A percentile compares a stretch with the other conserved stretches of the same genome.
Evolutionary conservation across 2,113 vertebrate species (phyloP).

Genomic region (Mobula birostris): DNA sequence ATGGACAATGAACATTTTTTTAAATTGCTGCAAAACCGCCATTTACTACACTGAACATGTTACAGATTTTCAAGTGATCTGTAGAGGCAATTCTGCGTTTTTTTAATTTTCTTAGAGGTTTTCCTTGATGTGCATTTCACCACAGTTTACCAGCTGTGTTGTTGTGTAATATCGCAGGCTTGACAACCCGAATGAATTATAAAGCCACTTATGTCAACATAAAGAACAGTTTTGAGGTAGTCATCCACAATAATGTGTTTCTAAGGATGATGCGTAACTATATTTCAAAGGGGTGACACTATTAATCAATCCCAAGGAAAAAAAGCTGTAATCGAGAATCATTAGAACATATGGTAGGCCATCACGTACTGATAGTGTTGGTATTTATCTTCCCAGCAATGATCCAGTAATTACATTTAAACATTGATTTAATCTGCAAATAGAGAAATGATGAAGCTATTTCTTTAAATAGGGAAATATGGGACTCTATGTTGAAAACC

Average conservation of each 20-base stretch:
- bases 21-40: background rate
- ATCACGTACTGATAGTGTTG: constrained; percentile 20
- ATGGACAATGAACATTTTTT: background rate
- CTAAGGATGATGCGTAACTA: background rate
- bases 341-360: constrained; percentile 22
- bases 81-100: background rate
- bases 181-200: constrained; percentile 32
- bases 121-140: background rate
- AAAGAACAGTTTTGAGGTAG: constrained; percentile 31
- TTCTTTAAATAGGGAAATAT: background rate
- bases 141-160: constrained; percentile 14
- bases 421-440: background rate
- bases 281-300: background rate
- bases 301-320: constrained; percentile 12
- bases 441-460: background rate
- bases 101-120: background rate
- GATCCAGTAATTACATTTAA: constrained; percentile 27
- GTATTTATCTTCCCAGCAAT: constrained; percentile 28
- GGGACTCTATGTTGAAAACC: background rate
- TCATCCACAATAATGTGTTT: constrained; percentile 35
- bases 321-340: constrained; percentile 34
- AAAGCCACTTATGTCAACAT: constrained; percentile 24
- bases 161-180: background rate
- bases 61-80: background rate
- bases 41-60: background rate